Conservation (phyloP, 1,140 invertebrate species). For the Sycophila sp. region DNA sequence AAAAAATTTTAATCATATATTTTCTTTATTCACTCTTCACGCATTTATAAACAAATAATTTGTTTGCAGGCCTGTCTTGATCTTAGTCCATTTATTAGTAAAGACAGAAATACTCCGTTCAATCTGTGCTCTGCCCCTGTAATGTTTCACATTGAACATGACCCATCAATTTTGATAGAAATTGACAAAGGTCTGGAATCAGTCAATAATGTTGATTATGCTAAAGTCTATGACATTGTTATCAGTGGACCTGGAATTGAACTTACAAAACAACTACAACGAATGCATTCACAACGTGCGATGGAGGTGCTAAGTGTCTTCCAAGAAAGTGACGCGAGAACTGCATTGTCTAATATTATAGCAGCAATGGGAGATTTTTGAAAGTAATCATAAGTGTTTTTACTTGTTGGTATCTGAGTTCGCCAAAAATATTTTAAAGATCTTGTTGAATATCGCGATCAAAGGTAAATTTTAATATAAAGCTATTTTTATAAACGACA, state of each 20-base stretch:
- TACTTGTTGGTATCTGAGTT: constrained; percentile 2
- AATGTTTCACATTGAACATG: constrained; percentile 81
- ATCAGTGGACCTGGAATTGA: constrained; percentile 76
- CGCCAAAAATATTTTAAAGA: constrained; percentile 15
- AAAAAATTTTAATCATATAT: too few relatives aligned
- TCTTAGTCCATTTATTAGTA: constrained; percentile 73
- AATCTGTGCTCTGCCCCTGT: constrained; percentile 84
- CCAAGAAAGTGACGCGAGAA: constrained; percentile 78
- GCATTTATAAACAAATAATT: constrained; percentile 19
- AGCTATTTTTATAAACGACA: constrained; percentile 26
- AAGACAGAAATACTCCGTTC: constrained; percentile 70
- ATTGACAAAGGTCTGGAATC: constrained; percentile 78
- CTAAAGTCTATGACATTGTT: constrained; percentile 71
- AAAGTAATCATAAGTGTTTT: constrained; percentile 21
- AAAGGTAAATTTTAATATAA: constrained; percentile 4
- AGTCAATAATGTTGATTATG: constrained; percentile 81
- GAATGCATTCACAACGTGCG: constrained; percentile 80
- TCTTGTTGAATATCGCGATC: neutral
- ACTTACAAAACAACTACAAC: constrained; percentile 79
- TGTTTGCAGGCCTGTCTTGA: constrained; percentile 70
- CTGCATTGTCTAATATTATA: constrained; percentile 82
- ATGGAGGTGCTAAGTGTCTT: constrained; percentile 79
- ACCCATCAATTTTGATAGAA: constrained; percentile 76
- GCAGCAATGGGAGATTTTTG: constrained; percentile 78
- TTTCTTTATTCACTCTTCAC: too few relatives aligned